Conservation (phyloP, 2,888 invertebrate species). For the Rhopalosiphum nymphaeae region DNA sequence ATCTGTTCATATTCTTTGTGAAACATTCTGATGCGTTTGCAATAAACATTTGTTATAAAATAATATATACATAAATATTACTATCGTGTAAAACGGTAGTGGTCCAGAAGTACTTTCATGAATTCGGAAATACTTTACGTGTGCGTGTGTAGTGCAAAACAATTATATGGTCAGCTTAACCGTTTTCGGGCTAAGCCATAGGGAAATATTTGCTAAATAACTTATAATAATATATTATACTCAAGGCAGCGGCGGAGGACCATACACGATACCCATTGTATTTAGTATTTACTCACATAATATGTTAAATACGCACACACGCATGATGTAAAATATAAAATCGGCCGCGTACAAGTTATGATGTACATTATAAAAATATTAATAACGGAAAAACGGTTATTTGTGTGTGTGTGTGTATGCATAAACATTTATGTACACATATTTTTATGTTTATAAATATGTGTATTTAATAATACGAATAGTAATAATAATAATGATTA, state of each 20-base stretch:
- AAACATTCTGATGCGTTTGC: background rate
- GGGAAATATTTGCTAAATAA: slow-evolving; percentile 48
- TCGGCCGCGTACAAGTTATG: background rate
- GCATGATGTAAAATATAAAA: background rate
- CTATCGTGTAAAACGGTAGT: background rate
- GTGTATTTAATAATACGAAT: slow-evolving; percentile 5
- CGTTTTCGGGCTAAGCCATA: background rate
- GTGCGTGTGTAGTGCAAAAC: no score
- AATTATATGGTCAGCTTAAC: background rate
- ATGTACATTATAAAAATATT: slow-evolving; percentile 18
- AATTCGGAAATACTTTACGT: slow-evolving; percentile 31
- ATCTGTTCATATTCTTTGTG: background rate
- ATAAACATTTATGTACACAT: background rate
- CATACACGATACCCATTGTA: background rate
- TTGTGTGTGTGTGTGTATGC: background rate
- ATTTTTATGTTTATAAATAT: background rate
- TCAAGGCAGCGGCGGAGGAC: background rate
- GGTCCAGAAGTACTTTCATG: background rate
- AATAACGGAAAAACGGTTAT: slow-evolving; percentile 33
- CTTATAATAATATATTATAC: background rate
- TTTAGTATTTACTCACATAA: slow-evolving; percentile 9
- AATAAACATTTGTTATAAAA: background rate
- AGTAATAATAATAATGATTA: slow-evolving; percentile 14
- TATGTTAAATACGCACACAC: background rate
- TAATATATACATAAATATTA: background rate